Evolutionary conservation across 2,888 invertebrate genomes (phyloP).

Genomic region (Globia sparganii): DNA sequence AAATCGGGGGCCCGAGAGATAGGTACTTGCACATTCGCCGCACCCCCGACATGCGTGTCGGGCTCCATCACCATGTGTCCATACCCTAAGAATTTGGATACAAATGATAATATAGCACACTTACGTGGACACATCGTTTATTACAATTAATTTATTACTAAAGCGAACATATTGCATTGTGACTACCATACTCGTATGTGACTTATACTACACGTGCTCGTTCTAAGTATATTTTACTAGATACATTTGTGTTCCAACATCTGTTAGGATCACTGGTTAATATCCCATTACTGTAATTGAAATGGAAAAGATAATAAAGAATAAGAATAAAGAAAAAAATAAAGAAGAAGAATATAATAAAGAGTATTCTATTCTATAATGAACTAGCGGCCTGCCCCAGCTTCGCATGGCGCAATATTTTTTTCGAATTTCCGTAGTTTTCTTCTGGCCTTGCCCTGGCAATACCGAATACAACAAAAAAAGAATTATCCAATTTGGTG

Average conservation of each 20-base stretch:
- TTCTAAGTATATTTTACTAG: neutral
- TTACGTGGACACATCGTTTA: constrained; percentile 22
- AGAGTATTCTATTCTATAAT: too few species aligned
- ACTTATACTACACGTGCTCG: neutral
- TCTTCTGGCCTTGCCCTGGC: too few species aligned
- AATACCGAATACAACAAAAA: too few species aligned
- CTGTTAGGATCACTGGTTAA: neutral
- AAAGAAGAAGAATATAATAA: too few species aligned
- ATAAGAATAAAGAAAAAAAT: too few species aligned
- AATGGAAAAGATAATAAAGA: constrained; percentile 13
- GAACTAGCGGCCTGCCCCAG: too few species aligned
- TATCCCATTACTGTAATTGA: neutral
- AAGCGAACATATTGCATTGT: neutral
- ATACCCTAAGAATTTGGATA: constrained; percentile 16
- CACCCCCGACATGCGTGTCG: neutral
- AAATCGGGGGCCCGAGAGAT: too few species aligned
- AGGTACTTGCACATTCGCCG: neutral
- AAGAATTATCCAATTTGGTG: too few species aligned
- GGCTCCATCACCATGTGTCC: neutral
- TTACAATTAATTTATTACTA: constrained; percentile 43
- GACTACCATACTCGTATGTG: constrained; percentile 3
- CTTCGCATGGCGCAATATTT: too few species aligned
- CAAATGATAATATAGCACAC: constrained; percentile 19
- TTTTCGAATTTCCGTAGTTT: too few species aligned
- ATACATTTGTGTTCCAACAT: neutral